These are phyloP conservation scores for Arnoldichthys spilopterus DNA, from an alignment of 2,797 vertebrate genomes.

Conservation along the genomic window DNA sequence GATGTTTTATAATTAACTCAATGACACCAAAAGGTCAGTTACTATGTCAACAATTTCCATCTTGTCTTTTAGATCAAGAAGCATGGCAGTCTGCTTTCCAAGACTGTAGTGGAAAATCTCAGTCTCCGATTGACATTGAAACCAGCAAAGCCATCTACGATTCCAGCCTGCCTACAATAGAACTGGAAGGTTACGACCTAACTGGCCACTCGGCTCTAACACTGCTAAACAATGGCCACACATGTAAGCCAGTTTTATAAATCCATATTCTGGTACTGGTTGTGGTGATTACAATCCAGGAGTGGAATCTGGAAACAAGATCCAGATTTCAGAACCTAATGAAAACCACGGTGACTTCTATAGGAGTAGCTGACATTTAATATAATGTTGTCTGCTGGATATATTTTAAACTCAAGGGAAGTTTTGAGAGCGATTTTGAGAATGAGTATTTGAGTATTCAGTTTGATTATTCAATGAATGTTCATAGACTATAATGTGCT, in stretches of 20 bases:
- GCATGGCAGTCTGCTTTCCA: constrained; percentile 55
- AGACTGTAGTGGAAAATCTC: constrained; percentile 70
- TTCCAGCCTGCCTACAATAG: constrained; percentile 62
- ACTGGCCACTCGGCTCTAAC: constrained; percentile 55
- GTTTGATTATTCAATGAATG: no score
- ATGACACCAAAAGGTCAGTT: constrained; percentile 8
- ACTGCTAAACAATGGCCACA: constrained; percentile 85
- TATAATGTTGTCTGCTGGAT: no score
- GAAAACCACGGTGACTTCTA: no score
- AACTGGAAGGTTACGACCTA: constrained; percentile 78
- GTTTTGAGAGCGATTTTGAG: no score
- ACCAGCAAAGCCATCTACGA: constrained; percentile 54
- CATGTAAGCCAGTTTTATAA: constrained; percentile 75
- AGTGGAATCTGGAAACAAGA: no score
- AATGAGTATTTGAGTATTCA: no score
- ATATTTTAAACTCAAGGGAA: no score
- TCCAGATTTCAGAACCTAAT: no score
- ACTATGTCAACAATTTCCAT: constrained; percentile 21
- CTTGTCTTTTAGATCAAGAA: constrained; percentile 57
- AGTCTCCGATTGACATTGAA: constrained; percentile 83
- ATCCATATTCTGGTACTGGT: no score
- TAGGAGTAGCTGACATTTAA: no score
- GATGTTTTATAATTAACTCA: constrained; percentile 21
- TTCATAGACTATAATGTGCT: no score
- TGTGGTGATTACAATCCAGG: no score